phyloP scores from a whole-genome alignment of 2,797 vertebrate species.

The Taeniopygia guttata region DNA sequence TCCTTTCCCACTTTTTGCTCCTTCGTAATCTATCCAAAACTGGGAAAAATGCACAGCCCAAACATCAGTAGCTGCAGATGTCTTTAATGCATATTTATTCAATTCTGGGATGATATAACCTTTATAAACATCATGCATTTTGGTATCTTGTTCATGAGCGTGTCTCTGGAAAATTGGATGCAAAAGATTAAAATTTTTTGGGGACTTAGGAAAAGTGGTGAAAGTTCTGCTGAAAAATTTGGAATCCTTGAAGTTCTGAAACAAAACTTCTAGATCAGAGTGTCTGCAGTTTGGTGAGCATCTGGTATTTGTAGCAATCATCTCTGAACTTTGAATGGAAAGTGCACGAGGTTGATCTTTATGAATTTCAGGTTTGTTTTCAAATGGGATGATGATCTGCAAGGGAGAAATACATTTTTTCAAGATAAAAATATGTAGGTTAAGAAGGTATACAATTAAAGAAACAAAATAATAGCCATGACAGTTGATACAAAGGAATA shows the following conservation, averaged over 20 bases:
- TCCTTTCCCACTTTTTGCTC: slow-evolving; percentile 85
- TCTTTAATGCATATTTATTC: slow-evolving; percentile 84
- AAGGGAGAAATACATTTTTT: slow-evolving; percentile 30
- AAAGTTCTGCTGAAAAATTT: slow-evolving; percentile 86
- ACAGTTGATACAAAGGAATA: background rate
- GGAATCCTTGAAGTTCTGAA: slow-evolving; percentile 90
- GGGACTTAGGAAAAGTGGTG: slow-evolving; percentile 79
- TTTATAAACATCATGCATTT: slow-evolving; percentile 90
- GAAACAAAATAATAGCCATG: background rate
- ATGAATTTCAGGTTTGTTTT: slow-evolving; percentile 83
- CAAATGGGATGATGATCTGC: slow-evolving; percentile 90
- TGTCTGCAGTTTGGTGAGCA: slow-evolving; percentile 89
- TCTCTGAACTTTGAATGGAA: slow-evolving; percentile 96
- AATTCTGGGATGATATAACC: slow-evolving; percentile 83
- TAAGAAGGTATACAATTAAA: background rate
- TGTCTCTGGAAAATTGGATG: slow-evolving; percentile 92
- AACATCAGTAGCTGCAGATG: slow-evolving; percentile 88
- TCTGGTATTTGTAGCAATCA: slow-evolving; percentile 95
- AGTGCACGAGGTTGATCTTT: slow-evolving; percentile 88
- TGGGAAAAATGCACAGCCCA: slow-evolving; percentile 95
- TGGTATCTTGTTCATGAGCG: slow-evolving; percentile 92
- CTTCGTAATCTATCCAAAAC: slow-evolving; percentile 98
- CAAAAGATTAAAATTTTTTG: slow-evolving; percentile 79
- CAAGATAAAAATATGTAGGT: background rate
- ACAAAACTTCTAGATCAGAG: slow-evolving; percentile 88